Evolutionary conservation across 2,797 vertebrate species (phyloP), one percentile per base, ranked within the genome.

Genomic region (Falco berigora): DNA sequence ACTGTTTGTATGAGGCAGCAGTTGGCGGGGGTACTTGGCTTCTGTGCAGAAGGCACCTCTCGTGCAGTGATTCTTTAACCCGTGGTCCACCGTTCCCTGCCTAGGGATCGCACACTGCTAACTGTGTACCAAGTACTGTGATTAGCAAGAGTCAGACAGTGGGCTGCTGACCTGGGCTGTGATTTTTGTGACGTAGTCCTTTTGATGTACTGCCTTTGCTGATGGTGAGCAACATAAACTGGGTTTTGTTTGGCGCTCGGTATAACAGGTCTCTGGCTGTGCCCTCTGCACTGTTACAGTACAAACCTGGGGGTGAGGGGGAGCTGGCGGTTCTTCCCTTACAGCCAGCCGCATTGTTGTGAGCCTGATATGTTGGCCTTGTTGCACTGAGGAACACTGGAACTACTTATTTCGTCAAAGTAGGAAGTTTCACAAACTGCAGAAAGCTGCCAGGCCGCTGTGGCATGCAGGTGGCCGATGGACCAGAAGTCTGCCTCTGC

Each of bases 261-360:
- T 47, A 2, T 32, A 18, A 52, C 4, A 34, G 66, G 6, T 11
- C 21, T 56, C 40, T n/a, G 15, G 47, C 32, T 36, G 32, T 10
- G 14, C 38, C 28, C 27, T 27, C 63, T 23, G 22, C 21, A 53
- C 36, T 44, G 2, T 19, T 30, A 5, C 0, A 5, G 19, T 10
- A 62, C 12, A 9, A 10, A 12, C 9, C 5, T 7, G 7, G 49
- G 77, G 16, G 20, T 15, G 40, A 32, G n/a, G 38, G 19, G 44
- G 62, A 75, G 50, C 38, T 28, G 58, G 44, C 61, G 14, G 0
- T 2, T 40, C 56, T 23, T 52, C 50, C 68, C 55, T 40, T 8
- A 5, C 1, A 14, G 64, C 1, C 10, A n/a, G 28, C 58, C 23
- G 5, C 8, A 0, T 3, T 8, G 49, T 50, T 47, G n/a, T 11